Evolutionary conservation across 2,113 vertebrate species (phyloP), one percentile per base, ranked within the genome.

Genomic region (Pseudopipra pipra): DNA sequence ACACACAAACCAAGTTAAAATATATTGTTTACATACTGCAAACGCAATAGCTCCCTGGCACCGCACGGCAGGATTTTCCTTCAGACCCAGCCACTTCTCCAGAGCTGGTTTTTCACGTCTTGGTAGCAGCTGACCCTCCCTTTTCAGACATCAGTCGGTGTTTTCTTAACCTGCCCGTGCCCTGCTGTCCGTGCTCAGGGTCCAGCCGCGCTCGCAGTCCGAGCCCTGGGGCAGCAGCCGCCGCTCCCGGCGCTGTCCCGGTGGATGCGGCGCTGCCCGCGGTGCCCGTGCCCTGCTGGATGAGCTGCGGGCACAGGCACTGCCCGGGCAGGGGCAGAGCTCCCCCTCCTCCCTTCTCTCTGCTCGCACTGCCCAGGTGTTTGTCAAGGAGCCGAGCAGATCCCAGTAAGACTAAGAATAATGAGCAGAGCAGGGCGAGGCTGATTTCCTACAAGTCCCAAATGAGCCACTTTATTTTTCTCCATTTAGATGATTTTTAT

Each of bases 131-230:
- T 92, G 93, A 96, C 90, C 95, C 91, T 70, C 44, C 83, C 12
- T 83, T 91, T 72, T 73, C 52, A 97, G 91, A 54, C 94, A 30
- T 49, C 75, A 94, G 72, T 52, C 80, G 61, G 66, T 93, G 96
- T 97, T 97, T 95, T 58, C 61, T 91, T 96, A 95, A 95, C 86
- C 95, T 11, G 82, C 62, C 74, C n/a, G 41, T 95, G 96, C 92
- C 95, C 96, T 39, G 11, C 92, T 75, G 92, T 7, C 31, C 67
- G 87, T 31, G 49, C 21, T 58, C 81, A 3, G 54, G n/a, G 11
- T 43, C 74, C 95, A 55, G 96, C 96, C 93, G 95, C 15, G 8
- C 87, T 61, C 91, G 6, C 44, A 72, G 76, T 23, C 95, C 4
- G 46, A 41, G 76, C 70, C 91, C 19, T 43, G 16, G 92, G 87